phyloP scores from a whole-genome alignment of 2,797 vertebrate genomes.

The Champsocephalus esox region DNA sequence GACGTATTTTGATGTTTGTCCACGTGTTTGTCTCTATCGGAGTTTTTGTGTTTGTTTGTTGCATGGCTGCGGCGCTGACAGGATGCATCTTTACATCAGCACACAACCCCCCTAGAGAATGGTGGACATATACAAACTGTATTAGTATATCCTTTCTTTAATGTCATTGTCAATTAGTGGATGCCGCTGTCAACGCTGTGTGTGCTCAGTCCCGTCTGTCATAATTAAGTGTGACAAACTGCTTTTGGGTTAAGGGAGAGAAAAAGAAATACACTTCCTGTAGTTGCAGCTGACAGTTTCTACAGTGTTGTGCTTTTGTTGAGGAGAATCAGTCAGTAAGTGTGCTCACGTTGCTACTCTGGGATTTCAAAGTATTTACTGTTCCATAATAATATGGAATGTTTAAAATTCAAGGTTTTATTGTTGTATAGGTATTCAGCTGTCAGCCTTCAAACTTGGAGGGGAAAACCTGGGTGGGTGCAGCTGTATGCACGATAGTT shows the following conservation, averaged over 20 bases:
- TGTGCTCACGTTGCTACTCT: conserved; percentile 8
- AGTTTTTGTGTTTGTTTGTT: conserved; percentile 38
- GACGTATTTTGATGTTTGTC: conserved; percentile 68
- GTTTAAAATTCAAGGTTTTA: not conserved
- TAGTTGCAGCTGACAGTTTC: conserved; percentile 44
- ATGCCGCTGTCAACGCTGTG: conserved; percentile 40
- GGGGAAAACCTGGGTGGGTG: no score
- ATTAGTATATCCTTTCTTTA: conserved; percentile 50
- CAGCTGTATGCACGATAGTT: no score
- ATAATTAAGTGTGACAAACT: conserved; percentile 58
- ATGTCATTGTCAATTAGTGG: conserved; percentile 68
- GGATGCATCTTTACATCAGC: conserved; percentile 52
- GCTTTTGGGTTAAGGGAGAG: conserved; percentile 45
- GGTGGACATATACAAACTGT: conserved; percentile 50
- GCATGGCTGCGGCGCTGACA: conserved; percentile 47
- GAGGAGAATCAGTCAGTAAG: conserved; percentile 21
- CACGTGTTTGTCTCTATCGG: conserved; percentile 28
- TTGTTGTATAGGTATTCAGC: no score
- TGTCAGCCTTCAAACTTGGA: no score
- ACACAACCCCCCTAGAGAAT: conserved; percentile 21
- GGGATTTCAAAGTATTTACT: conserved; percentile 1
- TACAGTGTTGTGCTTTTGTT: conserved; percentile 39
- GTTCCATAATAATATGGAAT: not conserved
- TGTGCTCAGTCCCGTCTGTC: conserved; percentile 55
- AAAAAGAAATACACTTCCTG: conserved; percentile 45